Evolutionary conservation across 2,888 invertebrate species (phyloP).

Genomic region (Eristalinus sepulchralis): DNA sequence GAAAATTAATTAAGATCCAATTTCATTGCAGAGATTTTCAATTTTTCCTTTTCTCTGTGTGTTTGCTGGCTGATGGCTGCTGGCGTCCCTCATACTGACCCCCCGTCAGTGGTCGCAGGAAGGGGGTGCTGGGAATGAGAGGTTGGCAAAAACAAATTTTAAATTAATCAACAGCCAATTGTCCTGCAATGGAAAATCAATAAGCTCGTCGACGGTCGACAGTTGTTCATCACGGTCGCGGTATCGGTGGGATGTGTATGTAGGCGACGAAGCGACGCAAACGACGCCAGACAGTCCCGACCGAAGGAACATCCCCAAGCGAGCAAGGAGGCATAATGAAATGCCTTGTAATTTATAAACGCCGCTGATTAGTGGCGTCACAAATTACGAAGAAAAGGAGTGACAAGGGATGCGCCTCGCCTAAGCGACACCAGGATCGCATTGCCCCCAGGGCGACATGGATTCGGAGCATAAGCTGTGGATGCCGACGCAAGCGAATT

Average conservation of each 20-base stretch:
- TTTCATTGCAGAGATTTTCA: conserved; percentile 40
- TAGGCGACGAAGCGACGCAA: neutral
- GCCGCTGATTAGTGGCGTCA: conserved; percentile 48
- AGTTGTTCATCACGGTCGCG: neutral
- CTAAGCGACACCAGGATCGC: neutral
- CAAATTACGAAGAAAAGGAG: conserved; percentile 41
- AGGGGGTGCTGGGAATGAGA: neutral
- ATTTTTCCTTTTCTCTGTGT: conserved; percentile 17
- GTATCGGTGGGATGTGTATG: neutral
- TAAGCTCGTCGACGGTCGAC: neutral
- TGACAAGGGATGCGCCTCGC: neutral
- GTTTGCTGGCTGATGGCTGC: conserved; percentile 5
- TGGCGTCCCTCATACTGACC: neutral
- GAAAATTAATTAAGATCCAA: conserved; percentile 66
- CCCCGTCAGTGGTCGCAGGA: neutral
- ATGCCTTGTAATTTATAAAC: conserved; percentile 46
- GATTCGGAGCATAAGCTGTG: conserved; percentile 21
- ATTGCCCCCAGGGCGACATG: conserved; percentile 6
- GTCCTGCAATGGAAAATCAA: conserved; percentile 53
- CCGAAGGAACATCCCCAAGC: neutral
- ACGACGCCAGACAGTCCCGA: neutral
- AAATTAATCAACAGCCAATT: conserved; percentile 53
- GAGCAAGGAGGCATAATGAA: conserved; percentile 20
- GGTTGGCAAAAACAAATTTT: conserved; percentile 29
- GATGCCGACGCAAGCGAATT: conserved; percentile 52